Conservation (phyloP, 2,113 vertebrate species). For the Cyprinodon variegatus region DNA sequence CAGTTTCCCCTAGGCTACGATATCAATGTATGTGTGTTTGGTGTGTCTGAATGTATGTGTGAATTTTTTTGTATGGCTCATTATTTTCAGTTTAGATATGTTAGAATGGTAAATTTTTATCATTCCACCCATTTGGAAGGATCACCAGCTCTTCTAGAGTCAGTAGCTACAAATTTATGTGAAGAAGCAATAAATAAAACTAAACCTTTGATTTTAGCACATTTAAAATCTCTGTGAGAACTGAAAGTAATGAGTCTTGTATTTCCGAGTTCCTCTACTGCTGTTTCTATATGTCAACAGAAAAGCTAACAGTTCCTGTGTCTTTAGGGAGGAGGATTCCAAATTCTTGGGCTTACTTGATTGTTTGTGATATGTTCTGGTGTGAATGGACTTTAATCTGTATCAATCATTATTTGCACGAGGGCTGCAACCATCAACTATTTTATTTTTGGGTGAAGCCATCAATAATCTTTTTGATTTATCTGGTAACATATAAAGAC, state of each 20-base stretch:
- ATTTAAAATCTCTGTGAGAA: neutral
- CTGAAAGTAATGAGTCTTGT: conserved; percentile 45
- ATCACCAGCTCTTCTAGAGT: neutral
- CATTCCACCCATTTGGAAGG: neutral
- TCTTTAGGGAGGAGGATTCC: conserved; percentile 34
- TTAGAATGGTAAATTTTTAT: neutral
- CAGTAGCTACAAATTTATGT: neutral
- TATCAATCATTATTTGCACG: neutral
- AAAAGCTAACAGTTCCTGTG: conserved; percentile 36
- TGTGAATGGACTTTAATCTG: conserved; percentile 41
- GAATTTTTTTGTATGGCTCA: conserved; percentile 42
- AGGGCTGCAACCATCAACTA: too few relatives aligned
- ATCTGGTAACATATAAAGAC: too few relatives aligned
- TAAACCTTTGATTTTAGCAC: neutral
- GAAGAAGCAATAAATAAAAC: neutral
- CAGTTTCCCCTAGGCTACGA: conserved; percentile 44
- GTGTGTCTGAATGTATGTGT: conserved; percentile 16
- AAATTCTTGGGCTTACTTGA: conserved; percentile 10
- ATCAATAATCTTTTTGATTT: too few relatives aligned
- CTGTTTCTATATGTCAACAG: conserved; percentile 35
- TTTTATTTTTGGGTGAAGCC: too few relatives aligned
- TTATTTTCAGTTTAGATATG: conserved; percentile 35
- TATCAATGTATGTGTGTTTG: conserved; percentile 18
- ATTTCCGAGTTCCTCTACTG: conserved; percentile 12
- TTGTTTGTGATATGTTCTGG: conserved; percentile 17